phyloP scores from a whole-genome alignment of 1,140 invertebrate genomes.

The Brachionus rotundiformis region DNA sequence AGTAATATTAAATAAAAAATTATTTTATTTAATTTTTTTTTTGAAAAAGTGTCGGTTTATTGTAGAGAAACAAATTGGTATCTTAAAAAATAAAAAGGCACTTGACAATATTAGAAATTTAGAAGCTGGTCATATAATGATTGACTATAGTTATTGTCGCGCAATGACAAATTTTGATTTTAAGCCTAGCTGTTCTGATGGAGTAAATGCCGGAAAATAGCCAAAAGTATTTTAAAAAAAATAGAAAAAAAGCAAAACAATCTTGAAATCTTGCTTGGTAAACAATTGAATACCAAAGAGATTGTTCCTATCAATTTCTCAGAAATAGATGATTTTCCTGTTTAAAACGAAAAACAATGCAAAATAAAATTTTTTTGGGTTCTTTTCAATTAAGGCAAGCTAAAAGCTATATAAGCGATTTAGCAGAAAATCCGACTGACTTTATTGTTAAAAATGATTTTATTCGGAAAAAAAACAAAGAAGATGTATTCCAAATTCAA shows the following conservation, averaged over 20 bases:
- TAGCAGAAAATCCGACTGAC: not conserved
- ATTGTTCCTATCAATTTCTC: not conserved
- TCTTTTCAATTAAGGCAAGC: constrained; percentile 31
- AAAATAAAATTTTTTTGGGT: constrained; percentile 15
- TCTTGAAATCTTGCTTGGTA: constrained; percentile 22
- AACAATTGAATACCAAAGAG: constrained; percentile 2
- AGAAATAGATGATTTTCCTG: not conserved
- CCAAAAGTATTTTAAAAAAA: not conserved
- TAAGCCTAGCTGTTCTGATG: constrained; percentile 24
- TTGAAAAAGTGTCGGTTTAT: constrained; percentile 19
- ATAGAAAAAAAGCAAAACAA: constrained; percentile 7
- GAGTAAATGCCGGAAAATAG: not conserved
- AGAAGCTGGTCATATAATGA: not conserved
- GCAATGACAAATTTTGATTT: not conserved
- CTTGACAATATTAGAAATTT: constrained; percentile 36
- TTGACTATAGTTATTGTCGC: not conserved
- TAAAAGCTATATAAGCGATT: not conserved
- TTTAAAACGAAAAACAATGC: not conserved
- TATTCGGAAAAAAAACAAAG: not conserved
- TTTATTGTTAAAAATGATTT: not conserved
- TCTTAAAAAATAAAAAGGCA: not conserved
- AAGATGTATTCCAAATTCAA: not conserved
- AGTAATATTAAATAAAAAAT: not conserved
- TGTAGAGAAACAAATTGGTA: not conserved
- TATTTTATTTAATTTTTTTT: not conserved